A percentile compares a stretch with the other conserved stretches of the same genome.
Conservation (phyloP, 2,797 vertebrate genomes). For the Rallus crepitans region DNA sequence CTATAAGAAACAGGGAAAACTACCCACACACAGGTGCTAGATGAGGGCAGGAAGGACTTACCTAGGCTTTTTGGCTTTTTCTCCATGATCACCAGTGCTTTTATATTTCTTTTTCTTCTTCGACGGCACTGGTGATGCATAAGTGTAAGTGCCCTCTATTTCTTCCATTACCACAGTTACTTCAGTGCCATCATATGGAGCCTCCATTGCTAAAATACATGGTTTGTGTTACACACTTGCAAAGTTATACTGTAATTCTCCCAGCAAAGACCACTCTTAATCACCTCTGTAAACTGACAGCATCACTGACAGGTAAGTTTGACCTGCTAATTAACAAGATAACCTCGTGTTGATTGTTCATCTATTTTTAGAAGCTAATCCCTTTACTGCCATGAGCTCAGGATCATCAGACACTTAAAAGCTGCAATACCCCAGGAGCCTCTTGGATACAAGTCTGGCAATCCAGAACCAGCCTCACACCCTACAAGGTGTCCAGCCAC, state of each 20-base stretch:
- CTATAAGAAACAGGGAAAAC: neutral
- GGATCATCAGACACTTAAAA: neutral
- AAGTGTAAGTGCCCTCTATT: constrained; percentile 86
- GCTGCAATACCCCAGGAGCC: accelerated
- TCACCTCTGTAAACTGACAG: neutral
- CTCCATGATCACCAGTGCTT: constrained; percentile 80
- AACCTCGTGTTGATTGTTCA: accelerated
- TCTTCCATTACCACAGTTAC: constrained; percentile 90
- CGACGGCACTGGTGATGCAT: constrained; percentile 83
- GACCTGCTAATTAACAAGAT: neutral
- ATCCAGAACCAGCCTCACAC: accelerated
- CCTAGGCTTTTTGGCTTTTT: constrained; percentile 94
- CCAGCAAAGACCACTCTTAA: accelerated
- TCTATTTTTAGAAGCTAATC: neutral
- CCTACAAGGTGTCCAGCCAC: neutral
- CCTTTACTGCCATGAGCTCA: accelerated
- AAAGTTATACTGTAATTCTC: neutral
- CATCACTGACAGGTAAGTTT: accelerated
- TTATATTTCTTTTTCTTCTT: constrained; percentile 92
- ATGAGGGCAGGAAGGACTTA: constrained; percentile 56
- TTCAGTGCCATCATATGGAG: constrained; percentile 87
- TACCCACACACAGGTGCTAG: neutral
- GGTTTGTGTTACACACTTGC: accelerated
- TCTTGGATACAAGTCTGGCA: accelerated
- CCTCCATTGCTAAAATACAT: constrained; percentile 79